These are phyloP conservation scores for Lytechinus pictus DNA, from an alignment of 35 echinoderm and acorn worm species.

Conservation along the genomic window DNA sequence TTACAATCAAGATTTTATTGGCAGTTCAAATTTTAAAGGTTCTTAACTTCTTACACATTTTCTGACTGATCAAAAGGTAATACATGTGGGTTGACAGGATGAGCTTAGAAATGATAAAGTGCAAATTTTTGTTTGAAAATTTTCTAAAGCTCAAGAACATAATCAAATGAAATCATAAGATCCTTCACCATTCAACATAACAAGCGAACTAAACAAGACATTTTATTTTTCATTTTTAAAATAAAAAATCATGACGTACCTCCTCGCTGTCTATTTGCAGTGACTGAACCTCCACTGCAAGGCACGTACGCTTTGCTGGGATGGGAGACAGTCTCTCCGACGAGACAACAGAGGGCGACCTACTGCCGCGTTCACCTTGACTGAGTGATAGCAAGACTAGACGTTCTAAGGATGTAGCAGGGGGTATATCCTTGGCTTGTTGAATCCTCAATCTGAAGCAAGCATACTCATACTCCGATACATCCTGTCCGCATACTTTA, in stretches of 20 bases:
- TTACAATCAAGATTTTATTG: too few relatives aligned
- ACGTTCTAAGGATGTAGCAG: constrained; percentile 32
- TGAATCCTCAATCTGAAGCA: constrained; percentile 29
- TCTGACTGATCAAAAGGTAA: too few relatives aligned
- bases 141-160: too few relatives aligned
- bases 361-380: constrained; percentile 25
- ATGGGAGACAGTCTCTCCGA: constrained; percentile 49
- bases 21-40: too few relatives aligned
- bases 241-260: background rate
- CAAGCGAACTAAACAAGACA: too few relatives aligned
- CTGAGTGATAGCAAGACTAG: constrained; percentile 46
- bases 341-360: constrained; percentile 43
- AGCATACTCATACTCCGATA: constrained; percentile 47
- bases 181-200: too few relatives aligned
- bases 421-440: constrained; percentile 39
- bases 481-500: constrained; percentile 39
- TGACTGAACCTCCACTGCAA: background rate
- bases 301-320: background rate
- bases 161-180: too few relatives aligned
- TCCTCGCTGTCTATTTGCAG: constrained; percentile 42
- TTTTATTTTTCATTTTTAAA: too few relatives aligned
- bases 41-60: too few relatives aligned
- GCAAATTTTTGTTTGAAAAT: too few relatives aligned
- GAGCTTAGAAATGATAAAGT: too few relatives aligned
- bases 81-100: too few relatives aligned